Evolutionary conservation across 2,113 vertebrate genomes (phyloP).

Genomic region (Anguilla japonica): DNA sequence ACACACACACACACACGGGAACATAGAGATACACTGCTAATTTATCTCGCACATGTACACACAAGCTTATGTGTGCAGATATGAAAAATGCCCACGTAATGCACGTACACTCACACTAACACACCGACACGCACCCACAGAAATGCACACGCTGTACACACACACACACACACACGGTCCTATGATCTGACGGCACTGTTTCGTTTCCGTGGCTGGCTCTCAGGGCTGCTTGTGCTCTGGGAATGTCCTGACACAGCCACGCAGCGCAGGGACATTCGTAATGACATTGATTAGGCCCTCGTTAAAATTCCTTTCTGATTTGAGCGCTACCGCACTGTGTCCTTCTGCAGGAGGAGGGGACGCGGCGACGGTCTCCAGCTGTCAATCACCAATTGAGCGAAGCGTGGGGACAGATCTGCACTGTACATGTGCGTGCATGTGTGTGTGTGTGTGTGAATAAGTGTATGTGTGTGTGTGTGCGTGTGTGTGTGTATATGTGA

Average conservation of each 20-base stretch:
- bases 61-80: constrained; percentile 23
- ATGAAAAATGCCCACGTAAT: neutral
- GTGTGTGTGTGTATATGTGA: neutral
- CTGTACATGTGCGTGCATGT: too few relatives aligned
- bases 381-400: neutral
- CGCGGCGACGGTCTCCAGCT: neutral
- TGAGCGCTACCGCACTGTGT: neutral
- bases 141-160: neutral
- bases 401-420: neutral
- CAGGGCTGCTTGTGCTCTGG: neutral
- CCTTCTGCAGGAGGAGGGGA: neutral
- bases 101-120: constrained; percentile 15
- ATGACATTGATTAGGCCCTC: constrained; percentile 25
- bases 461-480: neutral
- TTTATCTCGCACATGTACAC: constrained; percentile 30
- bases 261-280: neutral
- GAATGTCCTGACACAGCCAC: too few relatives aligned
- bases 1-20: constrained; percentile 16
- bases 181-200: neutral
- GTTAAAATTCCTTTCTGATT: constrained; percentile 27
- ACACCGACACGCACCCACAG: constrained; percentile 4
- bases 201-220: neutral
- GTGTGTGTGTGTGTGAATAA: neutral
- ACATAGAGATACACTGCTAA: constrained; percentile 19
- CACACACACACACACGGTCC: constrained; percentile 47